Evolutionary conservation across 2,888 invertebrate species (phyloP).

Genomic region (Limnephilus marmoratus): DNA sequence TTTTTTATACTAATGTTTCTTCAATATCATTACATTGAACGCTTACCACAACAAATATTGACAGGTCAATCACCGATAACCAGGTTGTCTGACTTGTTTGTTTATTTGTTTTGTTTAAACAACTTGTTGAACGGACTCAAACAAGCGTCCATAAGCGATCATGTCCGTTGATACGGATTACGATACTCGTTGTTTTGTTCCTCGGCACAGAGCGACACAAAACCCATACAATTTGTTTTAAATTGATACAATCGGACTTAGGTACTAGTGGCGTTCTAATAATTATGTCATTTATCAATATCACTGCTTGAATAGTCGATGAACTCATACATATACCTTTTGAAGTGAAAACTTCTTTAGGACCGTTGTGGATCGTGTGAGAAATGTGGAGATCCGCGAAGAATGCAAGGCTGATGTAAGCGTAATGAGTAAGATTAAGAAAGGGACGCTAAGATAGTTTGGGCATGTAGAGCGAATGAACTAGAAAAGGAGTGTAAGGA

Average conservation of each 20-base stretch:
- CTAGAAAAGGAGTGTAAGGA: too few species aligned
- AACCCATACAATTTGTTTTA: not conserved
- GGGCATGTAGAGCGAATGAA: too few species aligned
- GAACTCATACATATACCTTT: too few species aligned
- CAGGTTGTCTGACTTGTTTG: not conserved
- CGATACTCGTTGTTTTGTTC: not conserved
- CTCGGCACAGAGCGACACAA: not conserved
- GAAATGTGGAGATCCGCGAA: too few species aligned
- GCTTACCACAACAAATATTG: not conserved
- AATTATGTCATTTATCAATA: not conserved
- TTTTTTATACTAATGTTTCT: not conserved
- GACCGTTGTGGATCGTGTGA: too few species aligned
- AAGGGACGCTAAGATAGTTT: too few species aligned
- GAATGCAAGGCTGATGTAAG: too few species aligned
- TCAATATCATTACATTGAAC: not conserved
- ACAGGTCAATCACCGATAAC: not conserved
- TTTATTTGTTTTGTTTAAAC: not conserved
- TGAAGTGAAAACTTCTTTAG: too few species aligned
- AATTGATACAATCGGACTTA: not conserved
- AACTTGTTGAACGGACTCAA: not conserved
- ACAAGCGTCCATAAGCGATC: not conserved
- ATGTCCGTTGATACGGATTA: slow-evolving; percentile 1
- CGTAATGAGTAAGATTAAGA: too few species aligned
- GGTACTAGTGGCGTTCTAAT: not conserved
- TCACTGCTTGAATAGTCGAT: not conserved